Evolutionary conservation across 2,797 vertebrate genomes (phyloP), one percentile per base, ranked within the genome.

Genomic region (Gymnothorax reevesii): DNA sequence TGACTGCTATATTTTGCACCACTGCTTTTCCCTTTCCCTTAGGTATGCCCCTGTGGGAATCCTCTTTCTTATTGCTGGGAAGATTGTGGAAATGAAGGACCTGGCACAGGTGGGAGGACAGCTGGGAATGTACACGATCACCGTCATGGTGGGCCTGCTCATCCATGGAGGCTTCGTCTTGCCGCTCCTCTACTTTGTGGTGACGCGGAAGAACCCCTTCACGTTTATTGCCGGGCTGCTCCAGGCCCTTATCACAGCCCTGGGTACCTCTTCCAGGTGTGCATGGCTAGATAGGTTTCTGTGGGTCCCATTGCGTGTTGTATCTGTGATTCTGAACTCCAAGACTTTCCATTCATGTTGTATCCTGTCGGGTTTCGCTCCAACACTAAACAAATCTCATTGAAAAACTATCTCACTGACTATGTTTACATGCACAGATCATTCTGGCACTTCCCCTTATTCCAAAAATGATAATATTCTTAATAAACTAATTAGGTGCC

Each of bases 41-140:
- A 99, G 98, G 98, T 99, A 99, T 0, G 97, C 98, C 82, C 98
- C 98, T 0, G 94, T 99, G 85, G 98, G 98, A 9, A 99, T 99
- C 92, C 90, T 99, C 89, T 99, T 99, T 94, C 94, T 99, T 89
- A 98, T 98, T 33, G 97, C 97, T 17, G 98, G 97, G 52, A 99
- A 99, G 94, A 98, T 99, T 54, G 93, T 99, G 88, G 98, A 99
- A 92, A 99, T 99, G 98, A 97, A 98, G 90, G 96, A 99, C 89
- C 92, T 99, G 85, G 96, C 95, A 0, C 96, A 98, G 91, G 93
- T 99, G 89, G 98, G 98, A 6, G 95, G 98, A 79, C 98, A 99
- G 94, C 93, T 99, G 90, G 98, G 98, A 77, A 98, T 99, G 98
- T 99, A 99, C 94, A 98, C 96, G 0, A 92, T 98, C 88, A 97